These are phyloP conservation scores for Phyllotreta striolata DNA, from an alignment of 2,888 invertebrate species.

Conservation along the genomic window DNA sequence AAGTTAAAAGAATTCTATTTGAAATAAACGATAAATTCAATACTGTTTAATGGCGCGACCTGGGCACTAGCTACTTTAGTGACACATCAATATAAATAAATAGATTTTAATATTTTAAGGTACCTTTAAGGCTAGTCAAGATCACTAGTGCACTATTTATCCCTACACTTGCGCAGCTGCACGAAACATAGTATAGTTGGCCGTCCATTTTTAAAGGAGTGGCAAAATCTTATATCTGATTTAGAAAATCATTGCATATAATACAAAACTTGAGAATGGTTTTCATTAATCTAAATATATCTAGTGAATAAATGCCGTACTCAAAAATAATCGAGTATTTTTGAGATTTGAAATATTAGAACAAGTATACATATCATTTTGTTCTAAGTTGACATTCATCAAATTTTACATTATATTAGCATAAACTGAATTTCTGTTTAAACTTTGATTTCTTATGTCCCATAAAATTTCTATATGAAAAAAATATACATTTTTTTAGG, in stretches of 20 bases:
- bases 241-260: conserved; percentile 18
- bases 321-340: not conserved
- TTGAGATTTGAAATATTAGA: not conserved
- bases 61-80: conserved; percentile 54
- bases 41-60: conserved; percentile 56
- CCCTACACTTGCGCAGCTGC: conserved; percentile 55
- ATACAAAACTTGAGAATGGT: conserved; percentile 2
- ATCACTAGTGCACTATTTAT: conserved; percentile 61
- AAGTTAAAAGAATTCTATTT: not conserved
- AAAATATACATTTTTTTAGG: not conserved
- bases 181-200: conserved; percentile 49
- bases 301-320: not conserved
- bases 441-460: too few species aligned
- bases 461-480: too few species aligned
- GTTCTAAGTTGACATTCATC: too few species aligned
- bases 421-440: too few species aligned
- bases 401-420: too few species aligned
- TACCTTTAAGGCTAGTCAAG: conserved; percentile 62
- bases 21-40: conserved; percentile 53
- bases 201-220: conserved; percentile 37
- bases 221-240: conserved; percentile 36
- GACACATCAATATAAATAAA: conserved; percentile 56
- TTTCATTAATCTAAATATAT: not conserved
- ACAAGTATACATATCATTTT: too few species aligned
- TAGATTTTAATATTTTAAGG: conserved; percentile 59